Evolutionary conservation across 2,888 invertebrate species (phyloP).

Genomic region (Trilocha varians): DNA sequence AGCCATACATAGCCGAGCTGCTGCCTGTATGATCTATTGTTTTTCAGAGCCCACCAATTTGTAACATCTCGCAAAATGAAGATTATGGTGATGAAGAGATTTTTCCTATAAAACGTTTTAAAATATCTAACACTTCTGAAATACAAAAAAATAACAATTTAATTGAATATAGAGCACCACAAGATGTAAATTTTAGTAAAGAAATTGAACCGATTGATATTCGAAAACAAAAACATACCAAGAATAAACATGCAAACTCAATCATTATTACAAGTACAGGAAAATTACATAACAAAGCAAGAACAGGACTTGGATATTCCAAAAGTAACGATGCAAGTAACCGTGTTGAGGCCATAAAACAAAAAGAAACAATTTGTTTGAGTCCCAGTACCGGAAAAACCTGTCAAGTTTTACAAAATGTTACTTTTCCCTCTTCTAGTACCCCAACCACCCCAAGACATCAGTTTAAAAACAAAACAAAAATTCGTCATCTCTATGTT

Average conservation of each 20-base stretch:
- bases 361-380: slow-evolving; percentile 11
- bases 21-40: slow-evolving; percentile 12
- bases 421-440: slow-evolving; percentile 12
- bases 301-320: slow-evolving; percentile 9
- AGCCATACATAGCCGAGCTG: slow-evolving; percentile 12
- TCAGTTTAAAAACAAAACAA: slow-evolving; percentile 9
- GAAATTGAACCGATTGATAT: slow-evolving; percentile 11
- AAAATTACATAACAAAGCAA: slow-evolving; percentile 11
- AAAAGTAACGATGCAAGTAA: slow-evolving; percentile 8
- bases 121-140: slow-evolving; percentile 12
- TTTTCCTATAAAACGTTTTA: slow-evolving; percentile 14
- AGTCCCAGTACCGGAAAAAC: slow-evolving; percentile 14
- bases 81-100: slow-evolving; percentile 16
- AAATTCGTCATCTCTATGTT: slow-evolving; percentile 10
- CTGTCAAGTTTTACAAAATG: slow-evolving; percentile 16
- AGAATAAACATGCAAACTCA: slow-evolving; percentile 9
- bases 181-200: slow-evolving; percentile 12
- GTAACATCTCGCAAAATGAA: slow-evolving; percentile 10
- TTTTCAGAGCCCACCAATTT: slow-evolving; percentile 12
- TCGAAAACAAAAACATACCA: slow-evolving; percentile 11
- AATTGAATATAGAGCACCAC: slow-evolving; percentile 12
- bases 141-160: slow-evolving; percentile 11
- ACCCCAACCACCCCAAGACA: slow-evolving; percentile 8
- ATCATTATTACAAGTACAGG: slow-evolving; percentile 11
- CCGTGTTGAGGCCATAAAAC: slow-evolving; percentile 9